phyloP scores from a whole-genome alignment of 1,140 invertebrate genomes.

The Zaprionus lachaisei region DNA sequence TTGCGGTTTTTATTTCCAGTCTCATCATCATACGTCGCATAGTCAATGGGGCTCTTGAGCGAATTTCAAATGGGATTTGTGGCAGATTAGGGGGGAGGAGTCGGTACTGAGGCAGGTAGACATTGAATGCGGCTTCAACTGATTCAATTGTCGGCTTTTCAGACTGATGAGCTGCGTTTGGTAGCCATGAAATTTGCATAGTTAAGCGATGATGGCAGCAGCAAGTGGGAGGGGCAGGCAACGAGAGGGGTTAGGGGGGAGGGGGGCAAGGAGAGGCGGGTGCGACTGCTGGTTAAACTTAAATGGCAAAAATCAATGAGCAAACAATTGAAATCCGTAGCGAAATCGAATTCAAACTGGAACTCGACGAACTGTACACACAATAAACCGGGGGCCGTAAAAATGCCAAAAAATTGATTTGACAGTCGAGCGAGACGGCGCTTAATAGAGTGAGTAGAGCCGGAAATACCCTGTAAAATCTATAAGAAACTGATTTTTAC shows the following conservation, averaged over 20 bases:
- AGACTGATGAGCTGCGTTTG: conserved; percentile 61
- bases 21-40: conserved; percentile 38
- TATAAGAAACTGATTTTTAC: background rate
- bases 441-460: background rate
- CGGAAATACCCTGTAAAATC: conserved; percentile 17
- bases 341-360: conserved; percentile 3
- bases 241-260: too few relatives aligned
- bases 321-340: conserved; percentile 64
- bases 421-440: conserved; percentile 19
- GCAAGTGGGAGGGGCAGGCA: background rate
- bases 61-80: conserved; percentile 41
- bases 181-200: conserved; percentile 82
- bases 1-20: conserved; percentile 63
- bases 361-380: conserved; percentile 34
- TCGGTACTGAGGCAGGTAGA: conserved; percentile 51
- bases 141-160: conserved; percentile 63
- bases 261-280: background rate
- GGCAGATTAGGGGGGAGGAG: background rate
- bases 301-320: conserved; percentile 67
- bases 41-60: conserved; percentile 33
- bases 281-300: conserved; percentile 66
- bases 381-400: conserved; percentile 39
- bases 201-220: conserved; percentile 19
- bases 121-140: conserved; percentile 60
- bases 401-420: conserved; percentile 50